These are phyloP conservation scores for Mastomys coucha DNA, from an alignment of 2,113 vertebrate species.

Conservation along the genomic window DNA sequence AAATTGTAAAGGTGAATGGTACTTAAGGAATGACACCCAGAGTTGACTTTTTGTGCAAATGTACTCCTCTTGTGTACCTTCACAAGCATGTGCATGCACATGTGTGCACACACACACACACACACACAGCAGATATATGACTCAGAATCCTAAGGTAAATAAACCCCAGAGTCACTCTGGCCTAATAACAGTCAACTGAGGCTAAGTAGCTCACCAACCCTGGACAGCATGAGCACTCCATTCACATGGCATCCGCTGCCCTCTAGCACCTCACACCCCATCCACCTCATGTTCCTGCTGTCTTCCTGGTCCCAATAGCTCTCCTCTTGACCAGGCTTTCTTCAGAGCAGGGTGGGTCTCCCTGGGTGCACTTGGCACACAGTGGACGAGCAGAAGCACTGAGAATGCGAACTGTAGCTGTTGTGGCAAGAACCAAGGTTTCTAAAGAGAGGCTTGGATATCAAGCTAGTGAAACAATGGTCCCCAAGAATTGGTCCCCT, in stretches of 20 bases:
- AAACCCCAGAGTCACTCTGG: not conserved
- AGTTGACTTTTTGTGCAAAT: not conserved
- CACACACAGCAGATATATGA: not conserved
- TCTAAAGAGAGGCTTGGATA: not conserved
- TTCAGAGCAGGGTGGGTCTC: not conserved
- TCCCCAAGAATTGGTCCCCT: not conserved
- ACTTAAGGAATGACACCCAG: not conserved
- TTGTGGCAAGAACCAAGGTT: not conserved
- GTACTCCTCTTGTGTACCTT: not conserved
- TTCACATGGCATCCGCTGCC: no score
- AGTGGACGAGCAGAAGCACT: not conserved
- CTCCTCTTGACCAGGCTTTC: not conserved
- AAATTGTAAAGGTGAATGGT: not conserved
- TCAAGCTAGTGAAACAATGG: not conserved
- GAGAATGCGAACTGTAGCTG: not conserved
- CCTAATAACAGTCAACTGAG: not conserved
- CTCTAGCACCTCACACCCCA: not conserved
- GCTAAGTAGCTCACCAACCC: not conserved
- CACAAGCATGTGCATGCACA: not conserved
- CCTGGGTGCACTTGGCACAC: not conserved
- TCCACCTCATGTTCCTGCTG: not conserved
- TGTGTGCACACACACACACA: not conserved
- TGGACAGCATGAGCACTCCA: accelerated
- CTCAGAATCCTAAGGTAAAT: not conserved
- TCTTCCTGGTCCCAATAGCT: no score